phyloP scores from a whole-genome alignment of 2,113 vertebrate genomes.

The Oncorhynchus clarkii region DNA sequence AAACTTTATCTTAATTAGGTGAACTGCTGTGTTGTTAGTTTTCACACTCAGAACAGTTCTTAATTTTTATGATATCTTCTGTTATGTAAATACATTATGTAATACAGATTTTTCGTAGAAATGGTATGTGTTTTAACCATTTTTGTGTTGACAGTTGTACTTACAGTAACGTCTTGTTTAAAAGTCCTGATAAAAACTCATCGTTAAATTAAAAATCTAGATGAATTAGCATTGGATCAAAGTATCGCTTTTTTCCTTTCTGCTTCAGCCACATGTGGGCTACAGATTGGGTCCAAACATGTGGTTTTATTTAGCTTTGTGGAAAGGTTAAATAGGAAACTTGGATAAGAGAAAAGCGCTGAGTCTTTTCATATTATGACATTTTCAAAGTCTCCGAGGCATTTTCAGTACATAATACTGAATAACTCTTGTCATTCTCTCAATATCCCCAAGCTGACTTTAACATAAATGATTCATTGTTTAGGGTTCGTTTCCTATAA shows the following conservation, averaged over 20 bases:
- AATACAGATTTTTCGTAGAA: background rate
- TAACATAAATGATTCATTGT: too few relatives aligned
- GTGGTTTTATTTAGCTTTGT: constrained; percentile 74
- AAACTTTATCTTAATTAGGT: constrained; percentile 12
- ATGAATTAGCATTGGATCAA: constrained; percentile 60
- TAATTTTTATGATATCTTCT: background rate
- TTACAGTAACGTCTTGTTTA: constrained; percentile 21
- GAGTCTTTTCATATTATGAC: constrained; percentile 57
- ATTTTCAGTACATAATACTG: constrained; percentile 29
- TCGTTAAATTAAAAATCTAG: constrained; percentile 38
- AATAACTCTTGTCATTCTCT: constrained; percentile 18
- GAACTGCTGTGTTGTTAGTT: background rate
- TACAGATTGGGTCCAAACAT: constrained; percentile 62
- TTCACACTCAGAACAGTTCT: background rate
- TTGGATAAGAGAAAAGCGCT: constrained; percentile 57
- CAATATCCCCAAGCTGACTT: constrained; percentile 21
- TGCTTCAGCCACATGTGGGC: constrained; percentile 50
- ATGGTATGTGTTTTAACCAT: background rate
- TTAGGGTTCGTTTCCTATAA: too few relatives aligned
- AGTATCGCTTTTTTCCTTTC: constrained; percentile 15
- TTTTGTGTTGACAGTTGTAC: constrained; percentile 6
- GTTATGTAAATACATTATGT: constrained; percentile 9
- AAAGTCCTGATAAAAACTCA: constrained; percentile 33
- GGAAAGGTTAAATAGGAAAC: constrained; percentile 75
- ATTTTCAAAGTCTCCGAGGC: constrained; percentile 42